phyloP scores from a whole-genome alignment of 1,140 invertebrate species.

The Ectropis grisescens region DNA sequence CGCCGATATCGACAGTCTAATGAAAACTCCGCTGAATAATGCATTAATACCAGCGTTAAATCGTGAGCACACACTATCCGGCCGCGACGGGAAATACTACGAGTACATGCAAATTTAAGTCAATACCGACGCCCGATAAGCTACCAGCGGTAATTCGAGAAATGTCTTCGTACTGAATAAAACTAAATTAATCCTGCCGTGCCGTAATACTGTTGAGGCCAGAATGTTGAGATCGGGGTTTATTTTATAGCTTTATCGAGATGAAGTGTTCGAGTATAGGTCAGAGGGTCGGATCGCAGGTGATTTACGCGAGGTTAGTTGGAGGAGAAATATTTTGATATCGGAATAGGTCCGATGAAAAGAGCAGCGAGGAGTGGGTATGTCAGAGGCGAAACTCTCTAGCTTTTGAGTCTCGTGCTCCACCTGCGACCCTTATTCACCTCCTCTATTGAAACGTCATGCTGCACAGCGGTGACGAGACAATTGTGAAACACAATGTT shows the following conservation, averaged over 20 bases:
- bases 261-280: conserved; percentile 3
- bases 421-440: conserved; percentile 58
- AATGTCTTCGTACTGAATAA: conserved; percentile 29
- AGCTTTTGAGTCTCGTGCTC: conserved; percentile 6
- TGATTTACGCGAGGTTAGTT: no score
- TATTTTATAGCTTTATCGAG: conserved; percentile 22
- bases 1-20: conserved; percentile 61
- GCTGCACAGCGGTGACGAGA: conserved; percentile 56
- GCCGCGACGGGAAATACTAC: conserved; percentile 49
- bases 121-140: conserved; percentile 50
- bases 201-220: conserved; percentile 1
- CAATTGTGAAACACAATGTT: conserved; percentile 68
- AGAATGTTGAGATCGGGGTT: conserved; percentile 18
- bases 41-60: conserved; percentile 69
- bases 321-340: no score
- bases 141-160: conserved; percentile 46
- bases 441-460: conserved; percentile 67
- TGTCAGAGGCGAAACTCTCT: no score
- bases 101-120: conserved; percentile 65
- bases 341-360: no score
- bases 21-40: conserved; percentile 68
- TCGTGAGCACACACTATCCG: conserved; percentile 63
- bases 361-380: no score
- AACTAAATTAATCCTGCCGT: conserved; percentile 23
- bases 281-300: no score